Conservation (phyloP, 2,797 vertebrate genomes). For the Octomys mimax region DNA sequence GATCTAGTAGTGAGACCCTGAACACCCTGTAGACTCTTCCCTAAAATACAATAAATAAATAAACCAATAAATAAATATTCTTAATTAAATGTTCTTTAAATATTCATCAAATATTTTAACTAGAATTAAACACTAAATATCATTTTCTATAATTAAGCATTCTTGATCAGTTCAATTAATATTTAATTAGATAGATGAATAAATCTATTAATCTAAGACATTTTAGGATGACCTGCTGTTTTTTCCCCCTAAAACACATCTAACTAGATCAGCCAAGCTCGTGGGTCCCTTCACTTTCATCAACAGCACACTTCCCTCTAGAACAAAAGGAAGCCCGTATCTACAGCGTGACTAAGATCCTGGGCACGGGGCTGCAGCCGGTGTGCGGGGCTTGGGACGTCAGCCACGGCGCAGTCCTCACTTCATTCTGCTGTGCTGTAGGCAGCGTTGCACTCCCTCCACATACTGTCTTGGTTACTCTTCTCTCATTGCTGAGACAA, state of each 20-base stretch:
- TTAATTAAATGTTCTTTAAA: no score
- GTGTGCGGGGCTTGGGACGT: fast-evolving
- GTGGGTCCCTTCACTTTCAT: not conserved
- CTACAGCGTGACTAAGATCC: not conserved
- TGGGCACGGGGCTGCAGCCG: not conserved
- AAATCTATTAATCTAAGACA: not conserved
- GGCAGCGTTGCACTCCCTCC: not conserved
- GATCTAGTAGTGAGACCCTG: no score
- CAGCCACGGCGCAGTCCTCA: no score
- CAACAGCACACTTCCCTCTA: not conserved
- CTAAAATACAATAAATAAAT: no score
- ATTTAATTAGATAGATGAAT: not conserved
- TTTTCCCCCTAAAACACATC: not conserved
- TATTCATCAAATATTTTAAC: no score
- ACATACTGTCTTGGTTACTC: no score
- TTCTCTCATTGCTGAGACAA: no score
- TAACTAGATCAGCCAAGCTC: not conserved
- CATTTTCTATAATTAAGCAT: no score
- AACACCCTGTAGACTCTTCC: no score
- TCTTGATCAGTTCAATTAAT: no score
- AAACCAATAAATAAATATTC: no score
- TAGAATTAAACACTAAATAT: no score
- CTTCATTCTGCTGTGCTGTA: not conserved
- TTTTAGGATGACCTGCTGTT: not conserved
- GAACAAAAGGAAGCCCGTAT: not conserved